Percentiles rank a stretch among this genome's conserved stretches.
These are phyloP conservation scores for Myotis lucifugus DNA, from an alignment of 2,113 vertebrate genomes.

Conservation along the genomic window DNA sequence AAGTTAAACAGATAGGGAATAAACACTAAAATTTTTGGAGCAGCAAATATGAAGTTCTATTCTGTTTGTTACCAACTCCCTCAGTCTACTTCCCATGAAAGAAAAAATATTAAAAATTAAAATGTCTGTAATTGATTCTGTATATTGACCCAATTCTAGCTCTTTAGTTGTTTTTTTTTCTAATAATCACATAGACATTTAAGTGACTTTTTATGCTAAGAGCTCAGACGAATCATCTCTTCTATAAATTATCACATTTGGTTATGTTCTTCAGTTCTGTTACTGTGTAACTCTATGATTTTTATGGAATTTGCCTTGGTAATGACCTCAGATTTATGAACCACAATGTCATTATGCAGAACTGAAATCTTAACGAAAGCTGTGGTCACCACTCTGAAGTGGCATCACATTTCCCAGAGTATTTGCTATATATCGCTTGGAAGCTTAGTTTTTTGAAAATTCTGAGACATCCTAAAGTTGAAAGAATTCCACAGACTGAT, in stretches of 20 bases:
- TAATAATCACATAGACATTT: background rate
- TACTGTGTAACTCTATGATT: background rate
- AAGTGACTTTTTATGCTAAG: background rate
- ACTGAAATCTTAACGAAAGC: constrained; percentile 44
- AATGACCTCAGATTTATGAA: constrained; percentile 38
- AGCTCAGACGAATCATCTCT: constrained; percentile 18
- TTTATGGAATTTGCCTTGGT: background rate
- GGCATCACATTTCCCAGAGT: constrained; percentile 5
- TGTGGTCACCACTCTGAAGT: background rate
- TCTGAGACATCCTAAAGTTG: constrained; percentile 17
- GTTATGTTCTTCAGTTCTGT: constrained; percentile 15
- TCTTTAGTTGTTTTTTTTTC: background rate
- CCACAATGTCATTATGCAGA: background rate
- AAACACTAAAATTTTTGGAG: background rate
- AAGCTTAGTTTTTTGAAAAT: constrained; percentile 6
- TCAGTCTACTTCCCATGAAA: background rate
- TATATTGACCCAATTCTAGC: background rate
- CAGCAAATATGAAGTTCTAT: background rate
- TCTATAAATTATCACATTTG: constrained; percentile 50
- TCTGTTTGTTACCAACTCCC: background rate
- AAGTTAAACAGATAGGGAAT: constrained; percentile 2
- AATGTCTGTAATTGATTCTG: background rate
- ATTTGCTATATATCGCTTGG: background rate
- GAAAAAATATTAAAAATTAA: background rate
- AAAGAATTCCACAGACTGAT: constrained; percentile 10